Percentiles rank a stretch among this genome's conserved stretches.
Conservation (phyloP, 2,113 vertebrate genomes). For the Astatoreochromis straeleni region DNA sequence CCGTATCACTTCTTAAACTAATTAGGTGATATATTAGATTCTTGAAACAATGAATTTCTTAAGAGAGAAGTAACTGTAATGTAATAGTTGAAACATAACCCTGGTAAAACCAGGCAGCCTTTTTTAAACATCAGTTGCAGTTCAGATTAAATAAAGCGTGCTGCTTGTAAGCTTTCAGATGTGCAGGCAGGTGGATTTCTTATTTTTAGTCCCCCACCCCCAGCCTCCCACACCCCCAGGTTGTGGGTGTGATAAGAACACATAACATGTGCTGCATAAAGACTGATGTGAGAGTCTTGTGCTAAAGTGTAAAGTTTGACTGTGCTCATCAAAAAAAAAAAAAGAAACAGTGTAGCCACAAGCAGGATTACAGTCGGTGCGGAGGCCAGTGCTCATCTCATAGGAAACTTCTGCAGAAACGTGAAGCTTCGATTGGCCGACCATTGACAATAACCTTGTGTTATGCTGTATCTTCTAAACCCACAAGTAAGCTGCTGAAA, state of each 20-base stretch:
- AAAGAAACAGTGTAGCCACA: not conserved
- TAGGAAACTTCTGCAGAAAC: not conserved
- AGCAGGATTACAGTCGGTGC: not conserved
- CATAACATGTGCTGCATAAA: not conserved
- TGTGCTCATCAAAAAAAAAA: not conserved
- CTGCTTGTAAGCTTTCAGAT: not conserved
- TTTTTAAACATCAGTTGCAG: not conserved
- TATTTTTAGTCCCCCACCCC: not conserved
- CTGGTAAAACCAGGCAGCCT: not conserved
- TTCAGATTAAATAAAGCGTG: not conserved
- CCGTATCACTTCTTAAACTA: not conserved
- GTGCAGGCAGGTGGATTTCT: not conserved
- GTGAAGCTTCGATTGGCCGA: not conserved
- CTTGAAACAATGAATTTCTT: not conserved
- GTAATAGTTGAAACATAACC: not conserved
- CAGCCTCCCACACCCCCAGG: not conserved
- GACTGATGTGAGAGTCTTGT: not conserved
- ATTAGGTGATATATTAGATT: not conserved
- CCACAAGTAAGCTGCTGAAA: not conserved
- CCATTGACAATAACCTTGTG: not conserved
- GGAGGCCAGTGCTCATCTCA: not conserved
- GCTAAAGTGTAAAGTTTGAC: not conserved
- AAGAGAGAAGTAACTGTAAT: not conserved
- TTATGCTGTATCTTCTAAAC: not conserved
- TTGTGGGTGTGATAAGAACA: not conserved